These are phyloP conservation scores for Ericerus pela DNA, from an alignment of 1,140 invertebrate genomes.

Conservation along the genomic window DNA sequence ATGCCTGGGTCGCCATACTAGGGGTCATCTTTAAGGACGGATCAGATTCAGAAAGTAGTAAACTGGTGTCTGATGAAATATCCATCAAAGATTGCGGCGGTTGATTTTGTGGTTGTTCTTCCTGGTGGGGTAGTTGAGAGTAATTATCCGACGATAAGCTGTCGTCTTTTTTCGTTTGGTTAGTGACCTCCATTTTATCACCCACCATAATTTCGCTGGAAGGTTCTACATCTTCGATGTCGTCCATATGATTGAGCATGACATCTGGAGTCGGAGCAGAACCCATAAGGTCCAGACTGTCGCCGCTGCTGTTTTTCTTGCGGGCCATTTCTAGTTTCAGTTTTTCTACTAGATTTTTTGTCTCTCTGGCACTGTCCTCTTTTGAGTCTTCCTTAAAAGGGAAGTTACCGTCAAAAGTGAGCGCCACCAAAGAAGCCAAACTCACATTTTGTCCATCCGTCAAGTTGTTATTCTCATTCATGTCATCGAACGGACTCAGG, in stretches of 20 bases:
- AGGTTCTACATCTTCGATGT: not conserved
- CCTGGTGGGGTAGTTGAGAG: too few relatives aligned
- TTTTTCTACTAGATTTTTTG: slow-evolving; percentile 61
- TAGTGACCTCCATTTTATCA: too few relatives aligned
- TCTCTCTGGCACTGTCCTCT: slow-evolving; percentile 56
- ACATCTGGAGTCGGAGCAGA: not conserved
- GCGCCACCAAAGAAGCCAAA: not conserved
- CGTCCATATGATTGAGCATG: not conserved
- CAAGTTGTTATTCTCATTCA: not conserved
- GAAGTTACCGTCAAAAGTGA: slow-evolving; percentile 38
- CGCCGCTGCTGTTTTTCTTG: slow-evolving; percentile 36
- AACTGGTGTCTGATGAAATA: too few relatives aligned
- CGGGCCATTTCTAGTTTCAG: slow-evolving; percentile 49
- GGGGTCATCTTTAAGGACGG: too few relatives aligned
- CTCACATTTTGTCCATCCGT: too few relatives aligned
- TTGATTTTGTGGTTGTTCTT: too few relatives aligned
- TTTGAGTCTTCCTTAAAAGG: slow-evolving; percentile 63
- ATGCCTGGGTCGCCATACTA: too few relatives aligned
- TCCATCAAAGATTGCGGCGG: too few relatives aligned
- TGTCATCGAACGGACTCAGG: not conserved
- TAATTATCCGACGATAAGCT: too few relatives aligned
- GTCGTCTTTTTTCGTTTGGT: too few relatives aligned
- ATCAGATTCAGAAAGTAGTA: too few relatives aligned
- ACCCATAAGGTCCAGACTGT: not conserved
- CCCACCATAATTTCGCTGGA: too few relatives aligned